Percentiles rank a stretch among this genome's conserved stretches.
These are phyloP conservation scores for Sphecodes monilicornis DNA, from an alignment of 2,888 invertebrate species.

Conservation along the genomic window DNA sequence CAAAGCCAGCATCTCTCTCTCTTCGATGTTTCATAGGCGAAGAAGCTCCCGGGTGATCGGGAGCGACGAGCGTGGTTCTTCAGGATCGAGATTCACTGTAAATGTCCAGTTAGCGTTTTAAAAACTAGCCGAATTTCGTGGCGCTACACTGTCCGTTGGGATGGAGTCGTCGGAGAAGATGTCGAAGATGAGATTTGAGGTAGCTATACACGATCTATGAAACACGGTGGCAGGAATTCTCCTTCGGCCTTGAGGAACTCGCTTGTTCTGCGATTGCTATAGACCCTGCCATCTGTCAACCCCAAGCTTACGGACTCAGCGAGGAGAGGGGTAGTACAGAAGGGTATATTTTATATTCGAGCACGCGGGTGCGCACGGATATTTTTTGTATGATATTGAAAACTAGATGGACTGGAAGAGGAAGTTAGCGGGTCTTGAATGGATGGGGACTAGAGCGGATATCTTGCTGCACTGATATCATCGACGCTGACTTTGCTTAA, in stretches of 20 bases:
- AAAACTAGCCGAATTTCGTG: slow-evolving; percentile 38
- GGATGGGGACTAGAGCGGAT: background rate
- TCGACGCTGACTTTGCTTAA: slow-evolving; percentile 29
- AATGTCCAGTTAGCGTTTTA: slow-evolving; percentile 73
- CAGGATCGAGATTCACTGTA: slow-evolving; percentile 61
- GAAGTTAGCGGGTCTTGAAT: background rate
- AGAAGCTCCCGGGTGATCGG: slow-evolving; percentile 21
- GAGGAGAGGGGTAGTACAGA: slow-evolving; percentile 6
- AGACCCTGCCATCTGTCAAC: background rate
- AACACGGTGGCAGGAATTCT: no score
- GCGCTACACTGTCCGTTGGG: background rate
- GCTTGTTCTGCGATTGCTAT: background rate
- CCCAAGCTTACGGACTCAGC: slow-evolving; percentile 22
- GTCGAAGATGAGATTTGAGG: background rate
- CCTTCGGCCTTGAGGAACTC: background rate
- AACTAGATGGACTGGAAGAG: slow-evolving; percentile 11
- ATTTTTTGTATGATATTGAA: slow-evolving; percentile 69
- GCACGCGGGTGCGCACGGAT: slow-evolving; percentile 47
- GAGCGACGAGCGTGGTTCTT: slow-evolving; percentile 47
- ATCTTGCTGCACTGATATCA: slow-evolving; percentile 32
- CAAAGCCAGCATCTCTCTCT: slow-evolving; percentile 66
- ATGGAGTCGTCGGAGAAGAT: slow-evolving; percentile 2
- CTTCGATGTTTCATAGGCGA: slow-evolving; percentile 41
- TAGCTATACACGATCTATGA: no score
- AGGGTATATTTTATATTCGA: slow-evolving; percentile 69